phyloP scores from a whole-genome alignment of 2,113 vertebrate species.

The Hippocampus guttulatus region DNA sequence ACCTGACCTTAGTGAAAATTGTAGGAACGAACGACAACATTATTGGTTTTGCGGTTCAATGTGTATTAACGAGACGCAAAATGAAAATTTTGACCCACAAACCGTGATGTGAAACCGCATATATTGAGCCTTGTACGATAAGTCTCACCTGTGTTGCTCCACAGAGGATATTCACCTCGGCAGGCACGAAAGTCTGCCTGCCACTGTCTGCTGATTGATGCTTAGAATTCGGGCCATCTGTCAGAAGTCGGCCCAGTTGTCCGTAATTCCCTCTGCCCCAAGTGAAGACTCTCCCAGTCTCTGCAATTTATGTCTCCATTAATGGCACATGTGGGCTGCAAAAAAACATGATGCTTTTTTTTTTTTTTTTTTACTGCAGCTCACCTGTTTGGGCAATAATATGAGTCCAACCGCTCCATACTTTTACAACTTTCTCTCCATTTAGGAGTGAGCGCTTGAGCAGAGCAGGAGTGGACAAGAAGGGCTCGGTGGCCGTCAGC shows the following conservation, averaged over 20 bases:
- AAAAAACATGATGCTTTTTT: background rate
- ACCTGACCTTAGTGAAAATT: background rate
- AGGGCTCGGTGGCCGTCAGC: slow-evolving; percentile 69
- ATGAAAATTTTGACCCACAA: too few species aligned
- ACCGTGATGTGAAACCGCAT: too few species aligned
- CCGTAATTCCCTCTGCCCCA: slow-evolving; percentile 90
- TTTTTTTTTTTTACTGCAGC: slow-evolving; percentile 1
- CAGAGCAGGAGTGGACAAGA: slow-evolving; percentile 72
- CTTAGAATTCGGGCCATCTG: slow-evolving; percentile 28
- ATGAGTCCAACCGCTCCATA: slow-evolving; percentile 94
- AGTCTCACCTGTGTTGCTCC: slow-evolving; percentile 80
- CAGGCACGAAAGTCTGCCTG: slow-evolving; percentile 49
- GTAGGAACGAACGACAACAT: too few species aligned
- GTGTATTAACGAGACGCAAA: too few species aligned
- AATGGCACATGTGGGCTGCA: background rate
- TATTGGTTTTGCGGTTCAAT: too few species aligned
- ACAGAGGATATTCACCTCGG: slow-evolving; percentile 67
- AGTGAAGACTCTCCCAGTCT: slow-evolving; percentile 81
- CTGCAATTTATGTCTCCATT: slow-evolving; percentile 65
- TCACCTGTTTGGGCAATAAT: slow-evolving; percentile 83
- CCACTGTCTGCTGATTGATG: slow-evolving; percentile 18
- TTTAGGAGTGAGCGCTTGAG: slow-evolving; percentile 70
- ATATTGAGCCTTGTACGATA: background rate
- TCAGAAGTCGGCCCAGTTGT: slow-evolving; percentile 76
- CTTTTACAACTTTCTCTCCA: slow-evolving; percentile 70